These are phyloP conservation scores for Danio choprae DNA, from an alignment of 2,797 vertebrate species.

Conservation along the genomic window DNA sequence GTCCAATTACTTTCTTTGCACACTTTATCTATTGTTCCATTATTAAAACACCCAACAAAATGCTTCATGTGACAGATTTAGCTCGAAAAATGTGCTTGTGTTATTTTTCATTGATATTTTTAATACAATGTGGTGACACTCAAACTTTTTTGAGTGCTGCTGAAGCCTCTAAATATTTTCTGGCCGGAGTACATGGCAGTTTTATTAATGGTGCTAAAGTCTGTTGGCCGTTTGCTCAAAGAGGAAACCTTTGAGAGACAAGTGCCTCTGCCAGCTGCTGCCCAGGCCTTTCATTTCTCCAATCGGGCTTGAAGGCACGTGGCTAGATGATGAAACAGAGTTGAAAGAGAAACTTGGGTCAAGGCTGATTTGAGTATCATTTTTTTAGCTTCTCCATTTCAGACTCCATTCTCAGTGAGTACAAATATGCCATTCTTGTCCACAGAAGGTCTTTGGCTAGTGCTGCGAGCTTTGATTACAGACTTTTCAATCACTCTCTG, in stretches of 20 bases:
- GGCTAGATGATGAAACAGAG: slow-evolving; percentile 51
- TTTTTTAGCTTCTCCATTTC: slow-evolving; percentile 16
- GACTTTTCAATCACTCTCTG: neutral
- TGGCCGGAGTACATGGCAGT: neutral
- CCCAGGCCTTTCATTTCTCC: slow-evolving; percentile 20
- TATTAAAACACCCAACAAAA: neutral
- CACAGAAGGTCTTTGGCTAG: neutral
- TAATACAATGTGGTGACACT: neutral
- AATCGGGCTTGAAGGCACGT: neutral
- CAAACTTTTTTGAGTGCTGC: neutral
- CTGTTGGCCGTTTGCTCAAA: slow-evolving; percentile 29
- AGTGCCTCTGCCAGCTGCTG: slow-evolving; percentile 16
- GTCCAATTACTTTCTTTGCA: neutral
- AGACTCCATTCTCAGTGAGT: neutral
- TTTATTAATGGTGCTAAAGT: neutral
- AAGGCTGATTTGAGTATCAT: slow-evolving; percentile 27
- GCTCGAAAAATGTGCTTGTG: neutral
- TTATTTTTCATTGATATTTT: neutral
- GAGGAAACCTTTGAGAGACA: slow-evolving; percentile 35
- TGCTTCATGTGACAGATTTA: neutral
- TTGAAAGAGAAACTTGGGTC: slow-evolving; percentile 49
- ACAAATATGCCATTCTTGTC: slow-evolving; percentile 13
- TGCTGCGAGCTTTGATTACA: slow-evolving; percentile 4
- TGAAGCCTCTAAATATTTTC: slow-evolving; percentile 11
- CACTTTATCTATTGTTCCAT: neutral